A percentile compares a stretch with the other conserved stretches of the same genome.
These are phyloP conservation scores for Aix galericulata DNA, from an alignment of 2,113 vertebrate species.

Conservation along the genomic window DNA sequence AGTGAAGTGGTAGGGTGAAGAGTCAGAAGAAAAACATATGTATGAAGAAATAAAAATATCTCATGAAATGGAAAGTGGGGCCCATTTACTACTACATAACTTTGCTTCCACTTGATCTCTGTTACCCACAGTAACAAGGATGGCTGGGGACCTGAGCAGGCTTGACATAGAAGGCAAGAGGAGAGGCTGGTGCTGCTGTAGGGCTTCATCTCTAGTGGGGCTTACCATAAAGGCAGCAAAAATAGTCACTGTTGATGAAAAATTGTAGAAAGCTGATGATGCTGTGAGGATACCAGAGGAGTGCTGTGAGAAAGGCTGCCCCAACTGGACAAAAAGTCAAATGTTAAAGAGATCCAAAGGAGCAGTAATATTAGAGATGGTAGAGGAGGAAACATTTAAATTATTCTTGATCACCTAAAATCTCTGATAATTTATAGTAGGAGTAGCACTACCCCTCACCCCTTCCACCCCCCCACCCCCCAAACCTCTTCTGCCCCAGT, in stretches of 20 bases:
- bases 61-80: background rate
- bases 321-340: background rate
- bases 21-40: background rate
- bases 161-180: background rate
- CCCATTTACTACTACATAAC: rapidly evolving
- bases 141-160: background rate
- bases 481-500: background rate
- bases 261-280: background rate
- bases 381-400: background rate
- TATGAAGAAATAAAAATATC: background rate
- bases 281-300: background rate
- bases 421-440: background rate
- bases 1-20: background rate
- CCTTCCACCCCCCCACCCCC: too few relatives aligned
- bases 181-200: background rate
- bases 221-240: background rate
- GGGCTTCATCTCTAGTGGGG: background rate
- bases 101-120: background rate
- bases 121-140: background rate
- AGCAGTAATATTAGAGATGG: background rate
- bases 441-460: rapidly evolving
- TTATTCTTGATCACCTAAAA: background rate
- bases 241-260: background rate
- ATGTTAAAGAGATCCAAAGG: background rate
- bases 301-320: background rate